phyloP scores from a whole-genome alignment of 2,797 vertebrate species.

The Sebastes oblongus region DNA sequence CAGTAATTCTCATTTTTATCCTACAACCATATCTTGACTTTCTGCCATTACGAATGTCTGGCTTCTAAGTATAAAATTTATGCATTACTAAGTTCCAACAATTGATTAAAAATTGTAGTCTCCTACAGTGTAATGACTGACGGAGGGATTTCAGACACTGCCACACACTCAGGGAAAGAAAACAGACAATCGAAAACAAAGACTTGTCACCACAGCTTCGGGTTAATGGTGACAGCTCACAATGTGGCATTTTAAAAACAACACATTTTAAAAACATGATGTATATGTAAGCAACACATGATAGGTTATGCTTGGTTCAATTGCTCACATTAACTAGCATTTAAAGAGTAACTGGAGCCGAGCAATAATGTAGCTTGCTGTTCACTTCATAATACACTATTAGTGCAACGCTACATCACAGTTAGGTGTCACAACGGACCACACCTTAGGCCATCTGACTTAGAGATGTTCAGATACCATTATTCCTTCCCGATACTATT shows the following conservation, averaged over 20 bases:
- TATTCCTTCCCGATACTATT: too few relatives aligned
- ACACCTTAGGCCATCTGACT: too few relatives aligned
- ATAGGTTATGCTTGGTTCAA: too few relatives aligned
- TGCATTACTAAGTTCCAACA: not conserved
- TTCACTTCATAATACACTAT: not conserved
- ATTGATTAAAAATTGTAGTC: not conserved
- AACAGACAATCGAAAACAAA: not conserved
- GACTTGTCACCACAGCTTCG: not conserved
- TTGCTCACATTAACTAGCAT: not conserved
- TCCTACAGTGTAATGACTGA: not conserved
- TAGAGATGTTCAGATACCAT: too few relatives aligned
- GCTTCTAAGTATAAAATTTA: not conserved
- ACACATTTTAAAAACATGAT: not conserved
- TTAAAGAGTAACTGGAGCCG: not conserved
- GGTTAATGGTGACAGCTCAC: not conserved
- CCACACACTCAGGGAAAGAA: not conserved
- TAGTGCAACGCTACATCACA: not conserved
- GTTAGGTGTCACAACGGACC: not conserved
- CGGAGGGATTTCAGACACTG: not conserved
- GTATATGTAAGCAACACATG: not conserved
- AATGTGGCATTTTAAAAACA: not conserved
- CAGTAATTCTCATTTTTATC: conserved; percentile 15
- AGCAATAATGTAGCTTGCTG: not conserved
- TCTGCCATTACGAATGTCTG: not conserved
- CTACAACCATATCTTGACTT: not conserved